These are phyloP conservation scores for Lasioglossum figueresi DNA, from an alignment of 2,888 invertebrate species.

Conservation along the genomic window DNA sequence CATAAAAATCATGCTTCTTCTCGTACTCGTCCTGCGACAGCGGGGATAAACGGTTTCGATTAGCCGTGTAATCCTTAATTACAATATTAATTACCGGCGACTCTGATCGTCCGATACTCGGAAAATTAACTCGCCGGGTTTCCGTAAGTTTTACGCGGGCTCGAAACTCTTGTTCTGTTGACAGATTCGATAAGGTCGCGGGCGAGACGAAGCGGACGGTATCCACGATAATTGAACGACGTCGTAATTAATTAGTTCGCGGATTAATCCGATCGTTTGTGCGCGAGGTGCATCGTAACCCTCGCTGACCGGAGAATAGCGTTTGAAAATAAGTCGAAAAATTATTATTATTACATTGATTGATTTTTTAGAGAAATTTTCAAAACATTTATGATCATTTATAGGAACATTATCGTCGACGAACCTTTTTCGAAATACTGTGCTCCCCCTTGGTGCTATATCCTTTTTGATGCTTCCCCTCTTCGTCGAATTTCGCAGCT, in stretches of 20 bases:
- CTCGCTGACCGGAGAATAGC: too few species aligned
- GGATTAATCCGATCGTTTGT: background rate
- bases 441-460: conserved; percentile 91
- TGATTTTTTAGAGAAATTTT: too few species aligned
- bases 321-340: too few species aligned
- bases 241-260: conserved; percentile 12
- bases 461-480: conserved; percentile 89
- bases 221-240: background rate
- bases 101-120: background rate
- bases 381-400: background rate
- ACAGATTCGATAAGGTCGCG: background rate
- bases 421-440: conserved; percentile 88
- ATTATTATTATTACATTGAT: too few species aligned
- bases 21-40: conserved; percentile 88
- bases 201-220: background rate
- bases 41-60: background rate
- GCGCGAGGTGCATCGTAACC: background rate
- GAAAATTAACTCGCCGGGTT: conserved; percentile 11
- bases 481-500: conserved; percentile 86
- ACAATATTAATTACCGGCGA: background rate
- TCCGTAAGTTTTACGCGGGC: background rate
- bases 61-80: conserved; percentile 17
- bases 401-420: background rate
- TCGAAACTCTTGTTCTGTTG: background rate
- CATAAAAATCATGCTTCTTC: conserved; percentile 91